These are phyloP conservation scores for Aurelia coerulea DNA, from an alignment of 30 jellyfish, hydroid and myxozoan genomes.

Conservation along the genomic window DNA sequence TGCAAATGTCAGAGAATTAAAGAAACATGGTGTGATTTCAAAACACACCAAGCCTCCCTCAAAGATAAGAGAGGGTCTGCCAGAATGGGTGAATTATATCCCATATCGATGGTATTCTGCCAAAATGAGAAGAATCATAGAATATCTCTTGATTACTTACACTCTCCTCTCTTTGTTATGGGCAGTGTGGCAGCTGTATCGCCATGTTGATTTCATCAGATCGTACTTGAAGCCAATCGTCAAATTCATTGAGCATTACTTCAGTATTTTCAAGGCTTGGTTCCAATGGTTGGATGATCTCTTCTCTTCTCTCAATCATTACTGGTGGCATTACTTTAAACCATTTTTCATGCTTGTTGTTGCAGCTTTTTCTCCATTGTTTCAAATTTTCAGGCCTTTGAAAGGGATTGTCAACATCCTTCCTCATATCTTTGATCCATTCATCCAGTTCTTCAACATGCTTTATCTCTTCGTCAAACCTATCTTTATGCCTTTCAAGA, in stretches of 20 bases:
- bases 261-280: conserved; percentile 76
- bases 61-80: conserved; percentile 93
- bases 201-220: conserved; percentile 91
- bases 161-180: conserved; percentile 87
- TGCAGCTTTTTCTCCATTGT: conserved; percentile 67
- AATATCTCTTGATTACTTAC: conserved; percentile 74
- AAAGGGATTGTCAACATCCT: conserved; percentile 74
- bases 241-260: conserved; percentile 72
- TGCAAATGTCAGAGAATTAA: conserved; percentile 48
- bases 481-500: conserved; percentile 55
- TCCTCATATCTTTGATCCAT: conserved; percentile 80
- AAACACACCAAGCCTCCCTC: conserved; percentile 52
- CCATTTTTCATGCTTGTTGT: conserved; percentile 79
- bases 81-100: conserved; percentile 98
- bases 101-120: conserved; percentile 98
- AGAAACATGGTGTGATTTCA: conserved; percentile 46
- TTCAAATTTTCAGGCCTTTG: conserved; percentile 86
- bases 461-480: conserved; percentile 76
- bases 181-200: conserved; percentile 99
- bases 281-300: conserved; percentile 88
- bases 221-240: conserved; percentile 81
- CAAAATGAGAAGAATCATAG: conserved; percentile 72
- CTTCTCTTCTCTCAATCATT: conserved; percentile 56
- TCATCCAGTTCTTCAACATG: conserved; percentile 63
- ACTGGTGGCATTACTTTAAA: conserved; percentile 97